Conservation (phyloP, 2,113 vertebrate species). For the Triplophysa dalaica region DNA sequence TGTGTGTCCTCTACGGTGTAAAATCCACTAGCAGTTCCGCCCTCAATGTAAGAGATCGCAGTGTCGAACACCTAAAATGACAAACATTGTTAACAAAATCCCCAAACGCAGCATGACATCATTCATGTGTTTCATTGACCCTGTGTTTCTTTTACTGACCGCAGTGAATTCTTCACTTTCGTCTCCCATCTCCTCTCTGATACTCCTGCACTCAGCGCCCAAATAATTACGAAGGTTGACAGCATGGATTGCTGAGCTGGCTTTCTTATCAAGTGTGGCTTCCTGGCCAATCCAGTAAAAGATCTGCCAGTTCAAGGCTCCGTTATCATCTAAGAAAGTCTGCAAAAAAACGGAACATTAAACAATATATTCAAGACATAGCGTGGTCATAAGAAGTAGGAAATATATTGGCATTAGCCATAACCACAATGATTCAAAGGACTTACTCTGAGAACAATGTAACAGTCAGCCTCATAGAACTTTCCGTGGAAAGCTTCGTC, state of each 20-base stretch:
- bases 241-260: conserved; percentile 90
- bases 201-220: conserved; percentile 87
- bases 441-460: conserved; percentile 92
- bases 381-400: background rate
- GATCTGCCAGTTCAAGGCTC: conserved; percentile 90
- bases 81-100: no score
- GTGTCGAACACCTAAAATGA: conserved; percentile 87
- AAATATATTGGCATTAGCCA: background rate
- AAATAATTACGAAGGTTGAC: conserved; percentile 95
- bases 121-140: background rate
- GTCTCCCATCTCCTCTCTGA: conserved; percentile 96
- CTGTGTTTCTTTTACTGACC: conserved; percentile 66
- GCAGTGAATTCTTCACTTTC: conserved; percentile 95
- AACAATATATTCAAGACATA: background rate
- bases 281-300: conserved; percentile 98
- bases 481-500: conserved; percentile 89
- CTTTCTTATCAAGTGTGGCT: conserved; percentile 94
- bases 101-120: no score
- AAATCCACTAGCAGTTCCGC: conserved; percentile 92
- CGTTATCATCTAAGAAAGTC: conserved; percentile 90
- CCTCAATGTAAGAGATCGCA: conserved; percentile 95
- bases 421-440: background rate
- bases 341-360: conserved; percentile 54
- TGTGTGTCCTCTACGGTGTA: conserved; percentile 91
- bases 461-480: conserved; percentile 97